These are phyloP conservation scores for Macaria liturata DNA, from an alignment of 2,888 invertebrate genomes.

Conservation along the genomic window DNA sequence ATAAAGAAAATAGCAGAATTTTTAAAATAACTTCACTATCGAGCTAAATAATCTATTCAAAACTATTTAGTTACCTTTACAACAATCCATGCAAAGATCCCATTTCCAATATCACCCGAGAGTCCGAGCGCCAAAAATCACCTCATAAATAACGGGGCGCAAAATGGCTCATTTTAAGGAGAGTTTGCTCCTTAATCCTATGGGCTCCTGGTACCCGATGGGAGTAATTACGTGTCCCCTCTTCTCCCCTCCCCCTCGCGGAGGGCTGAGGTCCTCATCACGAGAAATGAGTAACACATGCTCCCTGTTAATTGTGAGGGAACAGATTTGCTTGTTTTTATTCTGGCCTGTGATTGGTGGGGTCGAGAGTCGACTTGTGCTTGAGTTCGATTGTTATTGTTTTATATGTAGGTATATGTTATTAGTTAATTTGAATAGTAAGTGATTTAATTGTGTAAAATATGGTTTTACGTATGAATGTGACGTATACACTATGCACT, in stretches of 20 bases:
- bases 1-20: too few relatives aligned
- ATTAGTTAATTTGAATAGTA: too few relatives aligned
- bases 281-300: conserved; percentile 72
- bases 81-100: conserved; percentile 11
- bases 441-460: too few relatives aligned
- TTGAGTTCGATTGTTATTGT: not conserved
- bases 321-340: conserved; percentile 57
- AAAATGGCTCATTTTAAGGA: conserved; percentile 73
- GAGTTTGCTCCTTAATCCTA: conserved; percentile 69
- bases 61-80: too few relatives aligned
- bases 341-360: conserved; percentile 51
- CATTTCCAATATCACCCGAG: conserved; percentile 10
- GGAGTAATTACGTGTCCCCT: conserved; percentile 73
- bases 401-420: too few relatives aligned
- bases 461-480: too few relatives aligned
- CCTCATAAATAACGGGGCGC: conserved; percentile 57
- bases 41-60: too few relatives aligned
- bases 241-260: conserved; percentile 64
- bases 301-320: conserved; percentile 70
- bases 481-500: too few relatives aligned
- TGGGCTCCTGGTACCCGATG: conserved; percentile 63
- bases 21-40: too few relatives aligned
- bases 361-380: conserved; percentile 28
- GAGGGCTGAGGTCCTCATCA: conserved; percentile 63
- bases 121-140: conserved; percentile 45